Evolutionary conservation across 2,888 invertebrate genomes (phyloP).

Genomic region (Dusona sp.): DNA sequence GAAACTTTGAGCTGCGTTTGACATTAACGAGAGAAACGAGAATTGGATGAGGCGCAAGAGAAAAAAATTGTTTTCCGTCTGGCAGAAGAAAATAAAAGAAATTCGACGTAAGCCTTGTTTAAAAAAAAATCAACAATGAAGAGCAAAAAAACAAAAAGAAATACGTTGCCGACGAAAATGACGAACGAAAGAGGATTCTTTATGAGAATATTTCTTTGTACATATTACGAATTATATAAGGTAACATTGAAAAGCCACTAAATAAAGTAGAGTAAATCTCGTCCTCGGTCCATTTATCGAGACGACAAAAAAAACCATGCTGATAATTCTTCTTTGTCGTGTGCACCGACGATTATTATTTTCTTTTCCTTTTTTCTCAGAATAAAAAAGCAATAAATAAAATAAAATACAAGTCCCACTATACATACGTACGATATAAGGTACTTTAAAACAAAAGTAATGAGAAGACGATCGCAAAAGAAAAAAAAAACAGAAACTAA

Average conservation of each 20-base stretch:
- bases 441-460: neutral
- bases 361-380: constrained; percentile 50
- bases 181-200: constrained; percentile 48
- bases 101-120: constrained; percentile 5
- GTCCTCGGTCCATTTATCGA: constrained; percentile 42
- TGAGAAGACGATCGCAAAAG: neutral
- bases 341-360: constrained; percentile 16
- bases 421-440: constrained; percentile 16
- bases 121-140: constrained; percentile 17
- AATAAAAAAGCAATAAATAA: neutral
- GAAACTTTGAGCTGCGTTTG: constrained; percentile 54
- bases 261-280: constrained; percentile 64
- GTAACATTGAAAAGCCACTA: constrained; percentile 33
- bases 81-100: neutral
- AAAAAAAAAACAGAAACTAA: neutral
- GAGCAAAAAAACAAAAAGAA: constrained; percentile 55
- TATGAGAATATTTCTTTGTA: constrained; percentile 75
- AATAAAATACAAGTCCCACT: neutral
- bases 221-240: constrained; percentile 73
- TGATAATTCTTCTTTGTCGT: constrained; percentile 61
- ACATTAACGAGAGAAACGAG: constrained; percentile 8
- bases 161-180: constrained; percentile 43
- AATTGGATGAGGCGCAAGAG: neutral
- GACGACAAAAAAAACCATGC: constrained; percentile 34
- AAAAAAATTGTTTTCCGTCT: neutral